phyloP scores from a whole-genome alignment of 2,113 vertebrate species.

The Nibea albiflora region DNA sequence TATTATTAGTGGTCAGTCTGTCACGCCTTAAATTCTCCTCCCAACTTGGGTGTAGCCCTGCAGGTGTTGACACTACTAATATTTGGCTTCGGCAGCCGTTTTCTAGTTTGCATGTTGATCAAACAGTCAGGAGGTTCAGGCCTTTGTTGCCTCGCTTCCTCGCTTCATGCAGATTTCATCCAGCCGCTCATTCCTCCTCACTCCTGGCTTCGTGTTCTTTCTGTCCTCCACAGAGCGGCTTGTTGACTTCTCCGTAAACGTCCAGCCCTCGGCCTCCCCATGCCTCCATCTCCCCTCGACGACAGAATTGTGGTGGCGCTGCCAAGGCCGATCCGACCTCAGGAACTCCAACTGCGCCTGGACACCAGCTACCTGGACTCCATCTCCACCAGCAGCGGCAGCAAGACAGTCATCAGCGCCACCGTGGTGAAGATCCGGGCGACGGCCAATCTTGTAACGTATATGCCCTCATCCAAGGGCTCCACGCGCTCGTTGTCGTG shows the following conservation, averaged over 20 bases:
- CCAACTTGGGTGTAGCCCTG: slow-evolving; percentile 73
- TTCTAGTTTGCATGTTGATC: slow-evolving; percentile 66
- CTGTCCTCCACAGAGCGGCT: slow-evolving; percentile 82
- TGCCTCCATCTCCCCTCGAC: slow-evolving; percentile 99
- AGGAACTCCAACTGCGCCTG: slow-evolving; percentile 97
- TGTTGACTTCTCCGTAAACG: slow-evolving; percentile 91
- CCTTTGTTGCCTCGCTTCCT: background rate
- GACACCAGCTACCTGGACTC: slow-evolving; percentile 94
- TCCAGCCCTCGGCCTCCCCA: slow-evolving; percentile 94
- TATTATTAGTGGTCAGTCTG: slow-evolving; percentile 66
- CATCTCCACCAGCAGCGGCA: slow-evolving; percentile 77
- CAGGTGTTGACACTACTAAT: slow-evolving; percentile 76
- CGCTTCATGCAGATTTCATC: background rate
- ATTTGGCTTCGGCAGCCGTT: slow-evolving; percentile 55
- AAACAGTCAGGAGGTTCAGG: slow-evolving; percentile 35
- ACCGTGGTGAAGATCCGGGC: slow-evolving; percentile 93
- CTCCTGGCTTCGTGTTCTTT: background rate
- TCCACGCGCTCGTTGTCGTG: slow-evolving; percentile 99
- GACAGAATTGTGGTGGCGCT: slow-evolving; percentile 99
- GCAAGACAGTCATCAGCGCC: slow-evolving; percentile 85
- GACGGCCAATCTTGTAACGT: slow-evolving; percentile 92
- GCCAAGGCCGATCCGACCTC: slow-evolving; percentile 97
- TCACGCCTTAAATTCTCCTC: slow-evolving; percentile 53
- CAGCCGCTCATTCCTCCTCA: background rate
- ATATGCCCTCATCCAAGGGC: slow-evolving; percentile 99